Evolutionary conservation across 2,113 vertebrate genomes (phyloP).

Genomic region (Machaerirhynchus nigripectus): DNA sequence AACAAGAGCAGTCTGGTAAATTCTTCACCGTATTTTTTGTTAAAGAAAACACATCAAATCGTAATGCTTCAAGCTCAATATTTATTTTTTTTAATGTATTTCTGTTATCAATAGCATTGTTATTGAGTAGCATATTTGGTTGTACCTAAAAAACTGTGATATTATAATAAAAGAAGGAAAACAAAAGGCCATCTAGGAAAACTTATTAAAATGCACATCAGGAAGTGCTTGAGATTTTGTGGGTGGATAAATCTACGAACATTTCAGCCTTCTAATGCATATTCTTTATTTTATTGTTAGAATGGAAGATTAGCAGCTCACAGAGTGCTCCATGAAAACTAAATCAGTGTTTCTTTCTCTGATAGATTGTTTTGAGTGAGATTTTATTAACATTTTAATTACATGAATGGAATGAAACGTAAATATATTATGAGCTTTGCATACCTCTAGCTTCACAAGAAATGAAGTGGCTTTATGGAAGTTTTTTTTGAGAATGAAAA

Average conservation of each 20-base stretch:
- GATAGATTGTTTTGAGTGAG: conserved; percentile 14
- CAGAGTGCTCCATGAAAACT: neutral
- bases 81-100: neutral
- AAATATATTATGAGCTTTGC: neutral
- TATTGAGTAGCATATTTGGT: neutral
- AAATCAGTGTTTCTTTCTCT: conserved; percentile 30
- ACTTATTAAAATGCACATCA: neutral
- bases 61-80: neutral
- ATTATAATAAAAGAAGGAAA: neutral
- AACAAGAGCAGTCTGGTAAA: neutral
- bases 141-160: neutral
- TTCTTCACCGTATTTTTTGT: neutral
- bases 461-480: neutral
- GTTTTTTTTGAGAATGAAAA: neutral
- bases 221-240: neutral
- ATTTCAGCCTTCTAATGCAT: neutral
- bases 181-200: neutral
- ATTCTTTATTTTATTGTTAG: conserved; percentile 6
- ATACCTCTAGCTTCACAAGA: neutral
- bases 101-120: neutral
- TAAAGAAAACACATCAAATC: neutral
- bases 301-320: conserved; percentile 8
- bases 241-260: neutral
- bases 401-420: neutral
- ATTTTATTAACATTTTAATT: conserved; percentile 57